A percentile compares a stretch with the other conserved stretches of the same genome.
Evolutionary conservation across 2,888 invertebrate species (phyloP).

Genomic region (Lacanobia wlatinum): DNA sequence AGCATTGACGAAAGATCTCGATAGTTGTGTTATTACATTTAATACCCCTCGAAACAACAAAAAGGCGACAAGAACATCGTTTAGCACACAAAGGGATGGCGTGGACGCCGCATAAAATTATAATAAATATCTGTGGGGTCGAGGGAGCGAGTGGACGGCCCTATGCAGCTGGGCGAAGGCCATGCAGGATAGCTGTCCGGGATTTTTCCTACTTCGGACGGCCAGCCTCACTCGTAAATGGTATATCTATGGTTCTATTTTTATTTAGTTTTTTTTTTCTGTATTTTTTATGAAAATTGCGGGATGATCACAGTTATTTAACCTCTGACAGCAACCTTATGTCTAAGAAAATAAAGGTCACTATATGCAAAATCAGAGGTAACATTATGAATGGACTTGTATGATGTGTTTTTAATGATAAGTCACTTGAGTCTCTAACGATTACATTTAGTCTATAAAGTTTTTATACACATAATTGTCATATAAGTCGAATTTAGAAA

Average conservation of each 20-base stretch:
- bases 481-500: too few relatives aligned
- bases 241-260: neutral
- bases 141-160: conserved; percentile 71
- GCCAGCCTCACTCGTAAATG: neutral
- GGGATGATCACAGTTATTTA: too few relatives aligned
- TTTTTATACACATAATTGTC: neutral
- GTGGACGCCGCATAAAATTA: conserved; percentile 89
- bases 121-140: conserved; percentile 85
- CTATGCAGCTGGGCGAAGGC: conserved; percentile 63
- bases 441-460: neutral
- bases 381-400: neutral
- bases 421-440: neutral
- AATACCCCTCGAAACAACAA: conserved; percentile 82
- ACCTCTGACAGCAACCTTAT: too few relatives aligned
- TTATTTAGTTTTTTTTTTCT: too few relatives aligned
- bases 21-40: conserved; percentile 70
- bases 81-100: conserved; percentile 86
- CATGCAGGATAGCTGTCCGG: conserved; percentile 42
- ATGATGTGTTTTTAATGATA: neutral
- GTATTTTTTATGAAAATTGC: too few relatives aligned
- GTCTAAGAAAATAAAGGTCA: too few relatives aligned
- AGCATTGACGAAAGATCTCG: conserved; percentile 80
- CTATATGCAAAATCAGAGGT: too few relatives aligned
- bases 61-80: conserved; percentile 84
- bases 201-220: conserved; percentile 45